These are phyloP conservation scores for Narcine bancroftii DNA, from an alignment of 2,113 vertebrate genomes.

Conservation along the genomic window DNA sequence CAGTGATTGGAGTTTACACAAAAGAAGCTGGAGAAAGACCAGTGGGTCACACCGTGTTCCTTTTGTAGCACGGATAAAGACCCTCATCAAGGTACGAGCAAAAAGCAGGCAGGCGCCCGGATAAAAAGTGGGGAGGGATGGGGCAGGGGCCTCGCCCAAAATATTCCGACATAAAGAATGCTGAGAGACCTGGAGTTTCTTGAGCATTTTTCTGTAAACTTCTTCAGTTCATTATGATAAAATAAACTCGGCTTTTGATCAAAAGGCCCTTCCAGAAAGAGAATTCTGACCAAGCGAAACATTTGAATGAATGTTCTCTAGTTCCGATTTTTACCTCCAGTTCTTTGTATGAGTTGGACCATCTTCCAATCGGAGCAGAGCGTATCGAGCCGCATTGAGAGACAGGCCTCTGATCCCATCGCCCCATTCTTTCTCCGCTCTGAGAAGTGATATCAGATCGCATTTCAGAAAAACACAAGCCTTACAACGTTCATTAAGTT, in stretches of 20 bases:
- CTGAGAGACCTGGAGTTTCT: no score
- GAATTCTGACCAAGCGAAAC: background rate
- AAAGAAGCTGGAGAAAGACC: no score
- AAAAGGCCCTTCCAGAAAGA: background rate
- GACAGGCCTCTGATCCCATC: constrained; percentile 88
- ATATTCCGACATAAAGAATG: no score
- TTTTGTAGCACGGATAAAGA: no score
- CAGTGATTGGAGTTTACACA: no score
- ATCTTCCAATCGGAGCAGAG: constrained; percentile 81
- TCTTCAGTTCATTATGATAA: no score
- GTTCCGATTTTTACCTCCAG: constrained; percentile 73
- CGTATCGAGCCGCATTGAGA: constrained; percentile 86
- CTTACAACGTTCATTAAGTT: background rate
- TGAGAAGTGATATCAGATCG: constrained; percentile 42
- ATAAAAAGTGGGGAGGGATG: no score
- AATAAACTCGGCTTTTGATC: background rate
- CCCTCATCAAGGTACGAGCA: no score
- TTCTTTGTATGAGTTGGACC: constrained; percentile 92
- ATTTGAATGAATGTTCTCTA: background rate
- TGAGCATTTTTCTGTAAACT: no score
- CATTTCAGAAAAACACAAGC: constrained; percentile 37
- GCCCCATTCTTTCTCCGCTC: constrained; percentile 95
- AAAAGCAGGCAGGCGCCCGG: no score
- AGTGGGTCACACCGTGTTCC: no score
- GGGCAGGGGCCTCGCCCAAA: no score